Base-by-base conservation (phyloP, 2,888 invertebrate genomes). In the Pardosa pseudoannulata region DNA sequence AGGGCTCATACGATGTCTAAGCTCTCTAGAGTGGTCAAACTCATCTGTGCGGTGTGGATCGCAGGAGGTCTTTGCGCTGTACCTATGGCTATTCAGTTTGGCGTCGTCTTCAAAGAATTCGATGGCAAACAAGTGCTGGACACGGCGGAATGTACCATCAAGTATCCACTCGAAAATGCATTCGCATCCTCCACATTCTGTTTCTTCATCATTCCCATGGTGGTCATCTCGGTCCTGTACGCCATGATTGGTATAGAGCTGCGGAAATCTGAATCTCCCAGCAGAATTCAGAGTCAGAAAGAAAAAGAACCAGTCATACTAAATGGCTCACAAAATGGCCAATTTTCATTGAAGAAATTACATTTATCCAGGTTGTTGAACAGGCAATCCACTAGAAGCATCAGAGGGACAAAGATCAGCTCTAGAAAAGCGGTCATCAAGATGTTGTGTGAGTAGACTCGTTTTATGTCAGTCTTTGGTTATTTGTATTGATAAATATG, bases 171-270 rank as follows among this genome's bases (percentile, higher is more conserved):
- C 50, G 94, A 94, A 80, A 94, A 95, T 92, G 94, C 95, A 88
- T 96, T 96, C 90, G 95, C 95, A 90, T 94, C 96, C 90, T 96
- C 96, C 39, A 94, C 95, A 0, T 91, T 94, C 90, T 92, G 96
- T 90, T 96, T 97, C 92, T 97, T 97, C 91, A 94, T 96, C 56
- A 50, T 89, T 2, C 97, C 97, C 0, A 96, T 97, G 96, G 95
- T 95, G 36, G 93, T 96, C 87, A 96, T 97, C 90, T 94, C 93
- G 39, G 95, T 96, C 88, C 92, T 97, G 87, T 97, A 97, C 90
- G 90, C 90, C 16, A 88, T 91, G 32, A 92, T 92, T 68, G 92
- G 91, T 0, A 19, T 90, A 29, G 89, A 90, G 32, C 79, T 90
- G 16, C 74, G 90, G 36, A 79, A 62, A 31, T 81, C 88, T 3